phyloP scores from a whole-genome alignment of 2,888 invertebrate species.

The Cataglyphis altisquamis region DNA sequence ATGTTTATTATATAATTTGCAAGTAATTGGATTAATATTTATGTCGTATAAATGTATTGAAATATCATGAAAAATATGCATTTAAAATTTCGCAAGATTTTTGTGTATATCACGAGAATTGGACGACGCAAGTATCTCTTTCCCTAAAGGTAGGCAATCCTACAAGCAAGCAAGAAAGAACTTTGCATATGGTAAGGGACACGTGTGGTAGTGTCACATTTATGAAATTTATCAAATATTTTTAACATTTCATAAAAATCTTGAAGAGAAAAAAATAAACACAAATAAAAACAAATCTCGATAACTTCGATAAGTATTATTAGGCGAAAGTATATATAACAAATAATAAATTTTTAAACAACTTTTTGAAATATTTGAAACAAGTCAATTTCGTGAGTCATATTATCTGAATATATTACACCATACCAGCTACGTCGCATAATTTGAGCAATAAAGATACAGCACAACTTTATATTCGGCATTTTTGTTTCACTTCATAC shows the following conservation, averaged over 20 bases:
- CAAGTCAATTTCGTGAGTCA: background rate
- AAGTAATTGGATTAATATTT: conserved; percentile 26
- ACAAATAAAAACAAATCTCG: background rate
- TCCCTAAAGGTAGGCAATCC: conserved; percentile 67
- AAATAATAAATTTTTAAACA: background rate
- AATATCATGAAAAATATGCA: background rate
- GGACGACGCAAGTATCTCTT: background rate
- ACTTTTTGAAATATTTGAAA: background rate
- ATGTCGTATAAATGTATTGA: background rate
- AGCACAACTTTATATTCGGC: background rate
- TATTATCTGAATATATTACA: background rate
- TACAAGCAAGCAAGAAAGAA: conserved; percentile 54
- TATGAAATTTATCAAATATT: background rate
- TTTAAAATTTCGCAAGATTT: background rate
- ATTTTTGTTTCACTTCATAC: background rate
- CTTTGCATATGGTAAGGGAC: conserved; percentile 40
- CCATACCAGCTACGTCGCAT: background rate
- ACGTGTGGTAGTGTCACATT: background rate
- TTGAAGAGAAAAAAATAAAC: background rate
- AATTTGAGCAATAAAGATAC: background rate
- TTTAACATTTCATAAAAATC: background rate
- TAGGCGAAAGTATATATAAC: background rate
- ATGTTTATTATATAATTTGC: conserved; percentile 3
- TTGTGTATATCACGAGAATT: background rate
- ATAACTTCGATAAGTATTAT: background rate